These are phyloP conservation scores for Portunus trituberculatus DNA, from an alignment of 1,140 invertebrate genomes.

Conservation along the genomic window DNA sequence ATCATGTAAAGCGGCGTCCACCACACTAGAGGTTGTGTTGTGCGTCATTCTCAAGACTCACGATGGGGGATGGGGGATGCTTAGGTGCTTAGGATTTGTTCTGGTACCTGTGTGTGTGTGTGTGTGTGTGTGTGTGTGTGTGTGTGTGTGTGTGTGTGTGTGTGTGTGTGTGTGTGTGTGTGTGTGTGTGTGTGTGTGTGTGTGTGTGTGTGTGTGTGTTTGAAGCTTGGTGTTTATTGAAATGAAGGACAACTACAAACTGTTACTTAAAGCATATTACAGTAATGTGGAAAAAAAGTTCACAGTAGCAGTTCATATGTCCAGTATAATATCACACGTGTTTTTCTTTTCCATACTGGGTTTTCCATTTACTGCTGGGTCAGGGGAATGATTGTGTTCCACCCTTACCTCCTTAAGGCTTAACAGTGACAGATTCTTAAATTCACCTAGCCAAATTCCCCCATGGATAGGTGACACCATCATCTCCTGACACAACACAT, in stretches of 20 bases:
- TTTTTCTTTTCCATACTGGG: constrained; percentile 51
- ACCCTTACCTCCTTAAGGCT: constrained; percentile 61
- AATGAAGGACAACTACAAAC: constrained; percentile 74
- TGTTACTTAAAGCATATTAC: constrained; percentile 77
- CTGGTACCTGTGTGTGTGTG: background rate
- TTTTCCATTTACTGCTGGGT: constrained; percentile 65
- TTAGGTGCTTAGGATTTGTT: too few relatives aligned
- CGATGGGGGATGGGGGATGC: too few relatives aligned
- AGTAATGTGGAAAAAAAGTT: constrained; percentile 75
- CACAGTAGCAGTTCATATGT: constrained; percentile 77
- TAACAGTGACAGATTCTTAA: constrained; percentile 45
- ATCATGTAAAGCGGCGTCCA: too few relatives aligned
- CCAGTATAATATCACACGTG: constrained; percentile 73
- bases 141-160: constrained; percentile 11
- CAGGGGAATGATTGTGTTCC: constrained; percentile 53
- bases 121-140: constrained; percentile 11
- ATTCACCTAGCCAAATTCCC: too few relatives aligned
- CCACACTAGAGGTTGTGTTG: too few relatives aligned
- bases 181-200: background rate
- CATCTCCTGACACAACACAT: constrained; percentile 62
- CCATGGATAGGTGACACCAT: constrained; percentile 26
- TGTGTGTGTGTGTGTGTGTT: constrained; percentile 1
- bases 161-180: constrained; percentile 11
- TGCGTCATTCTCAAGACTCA: too few relatives aligned
- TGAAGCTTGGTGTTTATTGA: constrained; percentile 74